phyloP scores from a whole-genome alignment of 2,797 vertebrate genomes.

The Coracias cyanogaster region DNA sequence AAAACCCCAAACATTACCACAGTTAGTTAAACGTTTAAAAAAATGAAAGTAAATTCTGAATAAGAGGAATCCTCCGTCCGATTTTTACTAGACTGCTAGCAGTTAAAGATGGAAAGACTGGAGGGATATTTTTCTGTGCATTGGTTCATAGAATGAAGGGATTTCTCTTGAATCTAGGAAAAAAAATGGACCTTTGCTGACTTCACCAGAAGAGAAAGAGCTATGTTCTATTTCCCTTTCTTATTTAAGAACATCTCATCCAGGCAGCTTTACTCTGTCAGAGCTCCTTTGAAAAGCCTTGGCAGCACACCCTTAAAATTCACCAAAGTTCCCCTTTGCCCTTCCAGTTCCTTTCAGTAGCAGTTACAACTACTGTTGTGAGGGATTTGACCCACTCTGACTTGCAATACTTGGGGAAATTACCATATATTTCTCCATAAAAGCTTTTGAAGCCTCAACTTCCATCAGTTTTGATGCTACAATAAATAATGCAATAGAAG shows the following conservation, averaged over 20 bases:
- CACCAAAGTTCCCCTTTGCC: neutral
- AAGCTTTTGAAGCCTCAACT: neutral
- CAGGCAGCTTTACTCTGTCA: neutral
- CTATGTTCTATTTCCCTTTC: neutral
- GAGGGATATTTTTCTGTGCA: neutral
- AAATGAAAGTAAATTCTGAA: neutral
- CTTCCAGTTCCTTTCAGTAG: neutral
- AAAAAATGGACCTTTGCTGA: neutral
- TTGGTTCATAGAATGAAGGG: neutral
- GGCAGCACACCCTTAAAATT: neutral
- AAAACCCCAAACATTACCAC: no score
- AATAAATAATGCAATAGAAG: neutral
- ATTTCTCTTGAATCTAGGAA: neutral
- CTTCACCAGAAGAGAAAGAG: neutral
- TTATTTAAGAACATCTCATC: neutral
- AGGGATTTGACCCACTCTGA: neutral
- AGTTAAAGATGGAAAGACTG: neutral
- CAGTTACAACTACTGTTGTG: neutral
- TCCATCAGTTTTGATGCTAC: neutral
- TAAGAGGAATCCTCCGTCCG: neutral
- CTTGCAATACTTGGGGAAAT: neutral
- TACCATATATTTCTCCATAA: neutral
- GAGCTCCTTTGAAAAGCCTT: neutral
- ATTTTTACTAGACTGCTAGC: neutral
- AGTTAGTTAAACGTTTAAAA: neutral